phyloP scores from a whole-genome alignment of 2,888 invertebrate species.

The Agriotes lineatus region DNA sequence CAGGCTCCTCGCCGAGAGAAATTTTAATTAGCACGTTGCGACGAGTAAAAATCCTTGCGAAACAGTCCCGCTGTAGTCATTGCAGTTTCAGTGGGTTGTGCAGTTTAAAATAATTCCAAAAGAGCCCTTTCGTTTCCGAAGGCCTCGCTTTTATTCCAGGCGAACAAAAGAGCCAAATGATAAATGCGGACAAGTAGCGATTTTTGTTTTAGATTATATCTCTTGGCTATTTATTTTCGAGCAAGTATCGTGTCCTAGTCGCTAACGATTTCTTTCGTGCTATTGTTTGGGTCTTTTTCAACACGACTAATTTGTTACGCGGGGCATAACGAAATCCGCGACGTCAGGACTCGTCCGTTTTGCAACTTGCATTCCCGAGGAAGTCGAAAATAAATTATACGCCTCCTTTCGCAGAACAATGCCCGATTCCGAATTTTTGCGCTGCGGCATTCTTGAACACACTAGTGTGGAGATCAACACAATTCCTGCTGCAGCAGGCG shows the following conservation, averaged over 20 bases:
- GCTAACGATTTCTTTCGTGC: slow-evolving; percentile 27
- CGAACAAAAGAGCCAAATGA: not conserved
- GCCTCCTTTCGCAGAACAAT: slow-evolving; percentile 40
- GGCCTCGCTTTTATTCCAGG: no score
- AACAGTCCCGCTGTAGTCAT: no score
- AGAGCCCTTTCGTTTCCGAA: no score
- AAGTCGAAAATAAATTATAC: slow-evolving; percentile 36
- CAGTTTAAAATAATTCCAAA: no score
- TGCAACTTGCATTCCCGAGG: not conserved
- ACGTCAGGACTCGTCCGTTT: not conserved
- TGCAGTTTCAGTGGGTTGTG: no score
- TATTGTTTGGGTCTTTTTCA: not conserved
- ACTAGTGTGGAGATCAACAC: slow-evolving; percentile 47
- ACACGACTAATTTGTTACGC: not conserved
- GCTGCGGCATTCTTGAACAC: slow-evolving; percentile 43
- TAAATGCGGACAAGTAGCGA: slow-evolving; percentile 12
- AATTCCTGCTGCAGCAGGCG: slow-evolving; percentile 42
- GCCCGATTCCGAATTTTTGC: slow-evolving; percentile 36
- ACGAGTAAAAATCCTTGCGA: not conserved
- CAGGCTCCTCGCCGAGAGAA: slow-evolving; percentile 23
- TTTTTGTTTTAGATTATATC: slow-evolving; percentile 20
- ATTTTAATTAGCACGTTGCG: slow-evolving; percentile 23
- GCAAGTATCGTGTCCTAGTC: slow-evolving; percentile 11
- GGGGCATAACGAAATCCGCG: not conserved
- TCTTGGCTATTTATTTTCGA: slow-evolving; percentile 16